These are phyloP conservation scores for Apteryx mantelli DNA, from an alignment of 2,113 vertebrate genomes.

Conservation along the genomic window DNA sequence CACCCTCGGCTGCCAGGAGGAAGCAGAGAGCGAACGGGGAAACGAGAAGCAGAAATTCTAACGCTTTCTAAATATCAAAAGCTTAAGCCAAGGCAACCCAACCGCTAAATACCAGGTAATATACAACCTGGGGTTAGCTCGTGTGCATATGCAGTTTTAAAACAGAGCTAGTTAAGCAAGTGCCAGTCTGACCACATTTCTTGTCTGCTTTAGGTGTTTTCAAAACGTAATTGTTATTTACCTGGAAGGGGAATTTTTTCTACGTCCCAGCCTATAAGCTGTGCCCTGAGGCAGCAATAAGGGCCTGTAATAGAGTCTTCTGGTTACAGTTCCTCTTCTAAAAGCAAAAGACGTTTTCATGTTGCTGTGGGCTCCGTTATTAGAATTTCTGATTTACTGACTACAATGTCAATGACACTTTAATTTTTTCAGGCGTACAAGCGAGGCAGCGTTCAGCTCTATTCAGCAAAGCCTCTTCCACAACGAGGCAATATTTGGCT, in stretches of 20 bases:
- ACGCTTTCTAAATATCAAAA: not conserved
- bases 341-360: not conserved
- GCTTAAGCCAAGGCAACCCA: not conserved
- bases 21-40: not conserved
- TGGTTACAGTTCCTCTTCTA: not conserved
- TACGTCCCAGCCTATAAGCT: not conserved
- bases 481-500: conserved; percentile 25
- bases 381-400: not conserved
- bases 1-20: not conserved
- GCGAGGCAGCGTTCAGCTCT: not conserved
- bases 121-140: not conserved
- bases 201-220: not conserved
- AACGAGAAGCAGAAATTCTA: not conserved
- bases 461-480: conserved; percentile 31
- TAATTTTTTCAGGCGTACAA: not conserved
- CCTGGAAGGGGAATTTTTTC: not conserved
- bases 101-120: not conserved
- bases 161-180: not conserved
- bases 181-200: not conserved
- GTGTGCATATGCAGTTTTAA: not conserved
- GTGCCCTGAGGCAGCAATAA: not conserved
- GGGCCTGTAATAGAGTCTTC: not conserved
- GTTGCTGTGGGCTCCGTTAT: not conserved
- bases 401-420: not conserved
- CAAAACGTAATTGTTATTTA: not conserved